Evolutionary conservation across 2,113 vertebrate species (phyloP).

Genomic region (Ellobius talpinus): DNA sequence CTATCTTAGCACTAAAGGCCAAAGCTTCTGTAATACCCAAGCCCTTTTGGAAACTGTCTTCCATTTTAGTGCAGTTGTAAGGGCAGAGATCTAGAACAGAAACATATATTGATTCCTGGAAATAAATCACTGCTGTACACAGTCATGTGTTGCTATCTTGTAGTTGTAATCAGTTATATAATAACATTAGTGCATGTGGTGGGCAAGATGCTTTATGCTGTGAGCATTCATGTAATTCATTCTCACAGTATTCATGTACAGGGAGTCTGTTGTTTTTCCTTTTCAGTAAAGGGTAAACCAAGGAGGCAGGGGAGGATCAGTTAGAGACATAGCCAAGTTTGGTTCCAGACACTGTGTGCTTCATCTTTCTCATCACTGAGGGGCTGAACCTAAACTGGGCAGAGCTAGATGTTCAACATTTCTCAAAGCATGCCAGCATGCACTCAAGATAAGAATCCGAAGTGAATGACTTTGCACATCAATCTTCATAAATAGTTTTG

Average conservation of each 20-base stretch:
- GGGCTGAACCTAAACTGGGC: neutral
- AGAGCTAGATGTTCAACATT: neutral
- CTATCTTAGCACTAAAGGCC: constrained; percentile 4
- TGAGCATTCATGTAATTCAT: neutral
- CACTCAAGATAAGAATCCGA: neutral
- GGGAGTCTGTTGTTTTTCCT: neutral
- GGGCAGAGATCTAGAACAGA: neutral
- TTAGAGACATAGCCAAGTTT: neutral
- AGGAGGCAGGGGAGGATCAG: neutral
- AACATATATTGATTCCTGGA: neutral
- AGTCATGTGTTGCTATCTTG: neutral
- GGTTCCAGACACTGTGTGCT: neutral
- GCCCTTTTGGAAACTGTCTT: neutral
- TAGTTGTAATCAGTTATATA: neutral
- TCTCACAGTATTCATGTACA: neutral
- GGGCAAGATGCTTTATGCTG: neutral
- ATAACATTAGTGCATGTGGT: neutral
- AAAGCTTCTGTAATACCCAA: constrained; percentile 7
- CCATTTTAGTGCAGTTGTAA: neutral
- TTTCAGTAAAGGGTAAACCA: neutral
- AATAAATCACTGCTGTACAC: neutral
- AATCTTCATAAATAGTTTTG: neutral
- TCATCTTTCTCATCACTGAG: neutral
- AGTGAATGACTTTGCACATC: neutral
- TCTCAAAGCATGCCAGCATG: neutral